Evolutionary conservation across 2,888 invertebrate species (phyloP).

Genomic region (Eurois occulta): DNA sequence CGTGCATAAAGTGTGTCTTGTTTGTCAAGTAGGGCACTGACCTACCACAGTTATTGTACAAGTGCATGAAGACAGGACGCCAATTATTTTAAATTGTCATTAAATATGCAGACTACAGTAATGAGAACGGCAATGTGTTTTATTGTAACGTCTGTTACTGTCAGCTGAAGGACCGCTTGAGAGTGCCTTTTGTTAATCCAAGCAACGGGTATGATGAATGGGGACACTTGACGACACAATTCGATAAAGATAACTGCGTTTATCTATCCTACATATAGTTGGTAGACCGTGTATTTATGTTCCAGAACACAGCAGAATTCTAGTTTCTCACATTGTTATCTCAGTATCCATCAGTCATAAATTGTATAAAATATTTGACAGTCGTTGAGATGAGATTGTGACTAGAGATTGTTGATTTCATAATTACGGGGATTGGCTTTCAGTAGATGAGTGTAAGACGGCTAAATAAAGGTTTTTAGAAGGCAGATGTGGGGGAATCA

Average conservation of each 20-base stretch:
- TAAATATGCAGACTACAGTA: slow-evolving; percentile 57
- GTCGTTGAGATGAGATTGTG: not conserved
- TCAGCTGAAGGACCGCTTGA: not conserved
- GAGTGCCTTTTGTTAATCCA: not conserved
- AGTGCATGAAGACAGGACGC: slow-evolving; percentile 42
- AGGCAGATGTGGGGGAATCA: not conserved
- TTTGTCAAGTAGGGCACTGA: slow-evolving; percentile 16
- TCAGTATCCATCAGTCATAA: not conserved
- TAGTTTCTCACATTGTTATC: not conserved
- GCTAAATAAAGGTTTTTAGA: not conserved
- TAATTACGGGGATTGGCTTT: not conserved
- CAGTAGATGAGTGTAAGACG: not conserved
- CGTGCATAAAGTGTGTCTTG: not conserved
- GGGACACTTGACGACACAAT: slow-evolving; percentile 16
- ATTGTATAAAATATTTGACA: not conserved
- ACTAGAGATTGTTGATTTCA: not conserved
- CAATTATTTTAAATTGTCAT: slow-evolving; percentile 44
- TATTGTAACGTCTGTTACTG: slow-evolving; percentile 27
- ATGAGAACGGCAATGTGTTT: slow-evolving; percentile 36
- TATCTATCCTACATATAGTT: not conserved
- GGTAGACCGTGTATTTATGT: not conserved
- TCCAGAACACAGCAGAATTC: not conserved
- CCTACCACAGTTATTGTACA: slow-evolving; percentile 40
- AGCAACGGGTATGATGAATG: not conserved
- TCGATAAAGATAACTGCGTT: slow-evolving; percentile 1